Evolutionary conservation across 2,113 vertebrate genomes (phyloP).

Genomic region (Gambusia affinis): DNA sequence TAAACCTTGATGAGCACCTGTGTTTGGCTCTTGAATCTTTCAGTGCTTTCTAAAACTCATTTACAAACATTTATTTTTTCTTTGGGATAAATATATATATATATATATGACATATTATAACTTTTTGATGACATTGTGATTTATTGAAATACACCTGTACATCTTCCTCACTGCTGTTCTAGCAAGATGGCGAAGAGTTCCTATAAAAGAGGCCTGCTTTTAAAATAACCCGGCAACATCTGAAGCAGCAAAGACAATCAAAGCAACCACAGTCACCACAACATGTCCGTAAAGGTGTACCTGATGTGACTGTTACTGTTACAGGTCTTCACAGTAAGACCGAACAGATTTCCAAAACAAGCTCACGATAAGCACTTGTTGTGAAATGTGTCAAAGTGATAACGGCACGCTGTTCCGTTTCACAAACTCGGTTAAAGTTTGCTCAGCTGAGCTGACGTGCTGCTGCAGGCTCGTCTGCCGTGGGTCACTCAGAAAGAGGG

Average conservation of each 20-base stretch:
- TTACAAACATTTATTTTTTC: too few relatives aligned
- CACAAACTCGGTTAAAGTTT: neutral
- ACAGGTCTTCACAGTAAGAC: constrained; percentile 23
- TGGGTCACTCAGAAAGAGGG: constrained; percentile 3
- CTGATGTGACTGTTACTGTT: neutral
- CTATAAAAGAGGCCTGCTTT: neutral
- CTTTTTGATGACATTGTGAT: neutral
- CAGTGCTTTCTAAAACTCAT: too few relatives aligned
- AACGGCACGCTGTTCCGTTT: constrained; percentile 30
- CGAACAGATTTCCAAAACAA: constrained; percentile 36
- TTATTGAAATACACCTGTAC: too few relatives aligned
- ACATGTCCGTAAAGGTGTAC: neutral
- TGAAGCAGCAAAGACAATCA: constrained; percentile 10
- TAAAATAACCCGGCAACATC: constrained; percentile 3
- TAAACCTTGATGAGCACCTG: too few relatives aligned
- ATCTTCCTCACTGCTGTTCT: neutral
- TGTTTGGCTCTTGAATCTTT: too few relatives aligned
- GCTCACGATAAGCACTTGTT: neutral
- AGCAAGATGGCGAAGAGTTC: constrained; percentile 8
- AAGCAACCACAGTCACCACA: constrained; percentile 28
- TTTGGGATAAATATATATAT: too few relatives aligned
- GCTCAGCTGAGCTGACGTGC: neutral
- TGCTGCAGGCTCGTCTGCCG: neutral
- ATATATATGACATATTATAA: neutral
- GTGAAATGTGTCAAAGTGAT: neutral